These are phyloP conservation scores for Podiceps cristatus DNA, from an alignment of 2,113 vertebrate genomes.

Conservation along the genomic window DNA sequence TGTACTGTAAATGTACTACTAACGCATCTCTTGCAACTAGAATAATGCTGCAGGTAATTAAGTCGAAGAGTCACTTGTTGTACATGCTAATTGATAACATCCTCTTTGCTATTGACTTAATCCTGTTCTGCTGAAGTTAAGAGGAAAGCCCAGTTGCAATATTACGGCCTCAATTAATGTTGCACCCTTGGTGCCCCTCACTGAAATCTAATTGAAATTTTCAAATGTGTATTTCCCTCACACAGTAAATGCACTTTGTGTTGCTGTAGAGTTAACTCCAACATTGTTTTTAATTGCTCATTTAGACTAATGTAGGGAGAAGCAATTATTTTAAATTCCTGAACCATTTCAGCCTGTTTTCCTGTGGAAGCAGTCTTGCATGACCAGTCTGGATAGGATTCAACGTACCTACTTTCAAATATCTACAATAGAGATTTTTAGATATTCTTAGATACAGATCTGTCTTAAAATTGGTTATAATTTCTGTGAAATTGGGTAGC, in stretches of 20 bases:
- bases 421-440: background rate
- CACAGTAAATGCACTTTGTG: background rate
- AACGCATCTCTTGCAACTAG: background rate
- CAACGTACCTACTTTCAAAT: background rate
- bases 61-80: background rate
- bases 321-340: constrained; percentile 17
- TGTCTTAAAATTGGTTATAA: background rate
- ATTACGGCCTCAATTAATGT: background rate
- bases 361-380: background rate
- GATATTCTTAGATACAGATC: background rate
- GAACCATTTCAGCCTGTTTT: background rate
- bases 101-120: background rate
- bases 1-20: background rate
- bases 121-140: background rate
- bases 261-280: background rate
- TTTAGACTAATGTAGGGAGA: background rate
- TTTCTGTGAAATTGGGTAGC: background rate
- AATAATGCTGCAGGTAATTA: background rate
- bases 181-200: background rate
- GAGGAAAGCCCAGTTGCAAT: background rate
- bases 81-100: background rate
- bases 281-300: background rate
- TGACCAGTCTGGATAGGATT: background rate
- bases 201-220: background rate
- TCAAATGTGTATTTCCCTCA: background rate